Evolutionary conservation across 2,797 vertebrate species (phyloP).

Genomic region (Peromyscus melanophrys): DNA sequence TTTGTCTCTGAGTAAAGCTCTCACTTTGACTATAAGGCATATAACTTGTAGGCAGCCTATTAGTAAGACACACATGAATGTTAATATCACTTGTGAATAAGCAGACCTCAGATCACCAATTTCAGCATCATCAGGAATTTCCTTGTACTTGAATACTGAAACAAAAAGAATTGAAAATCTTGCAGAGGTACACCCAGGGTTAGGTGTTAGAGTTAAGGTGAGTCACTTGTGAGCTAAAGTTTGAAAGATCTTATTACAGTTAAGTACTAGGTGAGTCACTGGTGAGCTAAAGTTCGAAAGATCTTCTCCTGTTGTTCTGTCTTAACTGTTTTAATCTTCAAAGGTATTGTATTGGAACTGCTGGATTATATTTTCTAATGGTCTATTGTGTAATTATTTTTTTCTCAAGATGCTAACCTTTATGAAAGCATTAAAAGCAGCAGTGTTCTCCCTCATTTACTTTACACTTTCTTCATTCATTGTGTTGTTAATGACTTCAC

Average conservation of each 20-base stretch:
- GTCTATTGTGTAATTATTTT: not conserved
- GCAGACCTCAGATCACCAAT: not conserved
- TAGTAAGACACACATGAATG: not conserved
- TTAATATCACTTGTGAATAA: not conserved
- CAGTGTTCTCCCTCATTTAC: not conserved
- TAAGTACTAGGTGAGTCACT: not conserved
- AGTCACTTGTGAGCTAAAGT: not conserved
- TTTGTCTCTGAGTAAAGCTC: not conserved
- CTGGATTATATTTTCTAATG: not conserved
- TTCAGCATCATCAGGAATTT: not conserved
- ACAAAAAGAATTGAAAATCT: not conserved
- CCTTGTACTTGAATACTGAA: not conserved
- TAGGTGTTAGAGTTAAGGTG: not conserved
- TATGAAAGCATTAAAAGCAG: not conserved
- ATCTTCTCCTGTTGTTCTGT: not conserved
- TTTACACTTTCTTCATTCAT: not conserved
- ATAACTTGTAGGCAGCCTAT: not conserved
- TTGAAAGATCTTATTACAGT: not conserved
- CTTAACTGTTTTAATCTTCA: not conserved
- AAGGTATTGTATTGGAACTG: not conserved
- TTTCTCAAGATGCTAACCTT: not conserved
- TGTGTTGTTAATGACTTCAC: not conserved
- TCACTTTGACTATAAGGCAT: not conserved
- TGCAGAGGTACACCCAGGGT: rapidly evolving
- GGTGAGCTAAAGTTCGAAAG: not conserved